These are phyloP conservation scores for Hemichromis elongatus DNA, from an alignment of 2,113 vertebrate genomes.

Conservation along the genomic window DNA sequence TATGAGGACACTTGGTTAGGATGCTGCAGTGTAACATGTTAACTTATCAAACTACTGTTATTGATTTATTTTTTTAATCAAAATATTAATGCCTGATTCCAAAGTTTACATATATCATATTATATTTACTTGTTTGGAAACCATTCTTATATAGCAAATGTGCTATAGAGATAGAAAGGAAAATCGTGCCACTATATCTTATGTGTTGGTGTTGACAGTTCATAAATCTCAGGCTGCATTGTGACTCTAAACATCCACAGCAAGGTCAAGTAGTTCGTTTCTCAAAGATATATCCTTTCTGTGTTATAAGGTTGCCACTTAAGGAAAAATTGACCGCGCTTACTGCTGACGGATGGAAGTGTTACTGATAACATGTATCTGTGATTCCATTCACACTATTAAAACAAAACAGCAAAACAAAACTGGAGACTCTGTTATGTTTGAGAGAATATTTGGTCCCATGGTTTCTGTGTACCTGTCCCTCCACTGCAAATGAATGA, in stretches of 20 bases:
- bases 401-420: background rate
- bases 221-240: constrained; percentile 39
- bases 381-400: background rate
- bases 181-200: background rate
- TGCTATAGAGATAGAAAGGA: background rate
- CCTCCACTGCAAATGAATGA: background rate
- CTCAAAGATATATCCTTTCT: constrained; percentile 39
- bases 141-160: background rate
- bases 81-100: background rate
- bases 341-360: background rate
- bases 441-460: background rate
- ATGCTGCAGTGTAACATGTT: background rate
- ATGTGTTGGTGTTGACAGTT: constrained; percentile 14
- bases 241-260: constrained; percentile 36
- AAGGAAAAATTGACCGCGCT: constrained; percentile 22
- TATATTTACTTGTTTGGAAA: background rate
- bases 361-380: background rate
- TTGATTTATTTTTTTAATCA: background rate
- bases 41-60: background rate
- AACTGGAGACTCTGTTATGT: background rate
- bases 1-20: background rate
- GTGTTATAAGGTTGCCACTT: constrained; percentile 37
- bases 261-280: constrained; percentile 48
- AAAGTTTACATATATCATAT: background rate
- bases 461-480: background rate